Evolutionary conservation across 2,888 invertebrate genomes (phyloP), one percentile per base, ranked within the genome.

Genomic region (Heliconius hortense): DNA sequence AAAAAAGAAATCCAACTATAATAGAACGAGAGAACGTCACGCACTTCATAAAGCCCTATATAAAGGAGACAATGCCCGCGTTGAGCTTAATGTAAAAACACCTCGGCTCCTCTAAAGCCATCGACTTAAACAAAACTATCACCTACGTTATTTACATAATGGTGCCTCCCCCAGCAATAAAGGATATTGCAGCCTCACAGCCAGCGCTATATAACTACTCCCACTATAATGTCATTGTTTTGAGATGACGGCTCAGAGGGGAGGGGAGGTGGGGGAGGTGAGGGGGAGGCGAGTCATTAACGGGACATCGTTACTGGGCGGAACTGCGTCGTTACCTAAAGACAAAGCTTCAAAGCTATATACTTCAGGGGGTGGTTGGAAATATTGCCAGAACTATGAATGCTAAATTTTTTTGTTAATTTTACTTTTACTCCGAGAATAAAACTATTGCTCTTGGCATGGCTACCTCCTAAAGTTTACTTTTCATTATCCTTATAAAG

Each of bases 271-370:
- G 78, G 76, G 72, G 77, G 4, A 4, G 59, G 63, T 67, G 78
- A 76, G 68, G 75, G 62, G 71, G 76, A 53, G 76, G 76, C 74
- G 81, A 76, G 85, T 89, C 90, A 89, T 92, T 91, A 90, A 86
- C 82, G 86, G 86, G 87, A 86, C 87, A 83, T 93, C 92, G 85
- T 93, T 91, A 92, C 86, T 81, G 87, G 84, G 87, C 90, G 92
- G 92, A 93, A 89, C 88, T 84, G 81, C 84, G 83, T 89, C 91
- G 90, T 91, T 90, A 91, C 84, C 85, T 85, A 86, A 82, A 92
- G 88, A 93, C 92, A 93, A 92, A 90, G 92, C 85, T 83, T 79
- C 79, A 79, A 79, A 81, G 78, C 77, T 75, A 63, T 28, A 48
- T 83, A 84, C 83, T 48, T 62, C 76, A 70, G 81, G 86, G 85